Conservation (phyloP, 2,888 invertebrate species). For the Calliphora vomitoria region DNA sequence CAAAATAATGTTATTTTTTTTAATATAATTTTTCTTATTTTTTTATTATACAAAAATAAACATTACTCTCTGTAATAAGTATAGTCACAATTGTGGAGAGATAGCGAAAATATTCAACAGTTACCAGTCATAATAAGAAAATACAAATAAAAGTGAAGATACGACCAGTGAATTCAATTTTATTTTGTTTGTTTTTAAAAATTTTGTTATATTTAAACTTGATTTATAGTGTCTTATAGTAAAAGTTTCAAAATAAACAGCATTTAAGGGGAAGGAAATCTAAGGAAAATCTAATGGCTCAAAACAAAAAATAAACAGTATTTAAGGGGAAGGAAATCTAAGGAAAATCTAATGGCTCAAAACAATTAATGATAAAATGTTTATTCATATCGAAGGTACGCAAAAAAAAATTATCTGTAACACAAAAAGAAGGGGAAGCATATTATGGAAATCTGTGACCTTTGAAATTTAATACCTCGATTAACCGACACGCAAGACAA, state of each 20-base stretch:
- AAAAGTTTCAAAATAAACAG: constrained; percentile 13
- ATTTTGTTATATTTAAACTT: constrained; percentile 22
- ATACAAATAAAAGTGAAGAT: constrained; percentile 23
- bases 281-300: neutral
- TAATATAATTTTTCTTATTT: constrained; percentile 1
- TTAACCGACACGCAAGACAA: no score
- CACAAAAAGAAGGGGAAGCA: no score
- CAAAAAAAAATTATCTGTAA: no score
- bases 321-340: constrained; percentile 26
- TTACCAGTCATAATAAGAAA: constrained; percentile 16
- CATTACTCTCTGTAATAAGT: neutral
- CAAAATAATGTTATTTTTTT: constrained; percentile 11
- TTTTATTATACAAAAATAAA: neutral
- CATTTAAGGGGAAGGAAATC: constrained; percentile 15
- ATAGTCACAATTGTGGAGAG: neutral
- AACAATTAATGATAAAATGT: no score
- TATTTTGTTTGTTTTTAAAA: neutral
- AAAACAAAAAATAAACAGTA: no score
- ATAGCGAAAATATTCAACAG: constrained; percentile 9
- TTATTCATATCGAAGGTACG: no score
- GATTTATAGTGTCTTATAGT: neutral
- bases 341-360: neutral
- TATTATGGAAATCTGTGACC: no score
- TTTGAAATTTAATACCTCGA: no score
- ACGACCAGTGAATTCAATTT: constrained; percentile 1